Base-by-base conservation (phyloP, 2,797 vertebrate species). In the Strix occidentalis region DNA sequence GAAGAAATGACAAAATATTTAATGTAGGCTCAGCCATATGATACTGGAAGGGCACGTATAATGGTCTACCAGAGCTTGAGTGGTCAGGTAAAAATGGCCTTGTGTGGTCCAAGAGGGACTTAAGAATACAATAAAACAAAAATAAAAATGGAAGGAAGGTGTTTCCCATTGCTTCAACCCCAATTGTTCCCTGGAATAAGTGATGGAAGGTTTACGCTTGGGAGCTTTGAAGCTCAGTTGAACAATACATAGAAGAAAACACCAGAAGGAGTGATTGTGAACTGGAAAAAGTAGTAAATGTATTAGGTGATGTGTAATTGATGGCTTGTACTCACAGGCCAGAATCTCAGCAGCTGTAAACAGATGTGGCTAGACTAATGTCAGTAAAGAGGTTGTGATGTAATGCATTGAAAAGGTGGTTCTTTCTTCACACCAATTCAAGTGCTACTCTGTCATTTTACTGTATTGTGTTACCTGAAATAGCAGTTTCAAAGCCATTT, bases 1-100 rank as follows among this genome's bases (percentile, higher is more conserved):
- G 69, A 84, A 86, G 58, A 95, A 77, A 61, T 61, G 87, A 84
- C 90, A 87, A 90, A 80, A 65, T 50, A 65, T 46, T 94, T 93
- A 50, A 43, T 26, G 56, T 45, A 68, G 58, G 53, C 21, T 87
- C 41, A 88, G 60, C 24, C 61, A 43, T 66, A 66, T 84, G 82
- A 64, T 95, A 64, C 37, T 84, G 19, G 43, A 94, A 60, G 18
- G 56, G 18, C n/a, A 68, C 17, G 7, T 54, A 45, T 82, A 80
- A 82, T 60, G 41, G 43, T 79, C 29, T 85, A 50, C 17, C 39
- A 75, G 53, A 74, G 24, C 31, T 61, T 84, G 57, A 95, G 39
- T 8, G 18, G 10, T 87, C 48, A 57, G 39, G 25, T 87, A 75
- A 80, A 81, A 94, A 78, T 50, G 18, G 21, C 57, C 16, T 60